These are phyloP conservation scores for Polyploca ridens DNA, from an alignment of 2,888 invertebrate genomes.

Conservation along the genomic window DNA sequence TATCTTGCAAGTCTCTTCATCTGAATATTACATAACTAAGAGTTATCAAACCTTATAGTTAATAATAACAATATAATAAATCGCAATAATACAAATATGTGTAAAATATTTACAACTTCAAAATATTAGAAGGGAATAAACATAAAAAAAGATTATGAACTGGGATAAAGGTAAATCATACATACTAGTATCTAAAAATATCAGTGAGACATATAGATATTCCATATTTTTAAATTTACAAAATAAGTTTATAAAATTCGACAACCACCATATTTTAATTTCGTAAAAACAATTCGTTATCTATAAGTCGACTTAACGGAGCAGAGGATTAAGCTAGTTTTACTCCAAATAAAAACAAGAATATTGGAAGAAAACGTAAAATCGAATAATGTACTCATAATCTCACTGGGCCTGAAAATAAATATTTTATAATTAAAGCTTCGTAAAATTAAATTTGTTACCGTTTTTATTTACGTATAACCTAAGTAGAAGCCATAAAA, in stretches of 20 bases:
- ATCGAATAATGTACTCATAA: constrained; percentile 42
- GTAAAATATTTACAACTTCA: constrained; percentile 83
- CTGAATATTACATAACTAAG: constrained; percentile 69
- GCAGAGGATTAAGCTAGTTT: not conserved
- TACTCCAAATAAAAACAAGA: not conserved
- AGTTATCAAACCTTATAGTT: constrained; percentile 77
- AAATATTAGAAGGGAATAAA: constrained; percentile 52
- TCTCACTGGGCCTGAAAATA: constrained; percentile 67
- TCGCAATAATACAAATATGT: constrained; percentile 77
- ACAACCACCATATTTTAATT: not conserved
- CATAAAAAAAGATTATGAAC: constrained; percentile 16
- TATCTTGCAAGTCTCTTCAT: constrained; percentile 79
- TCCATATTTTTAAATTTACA: not conserved
- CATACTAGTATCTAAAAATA: not conserved
- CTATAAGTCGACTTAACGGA: not conserved
- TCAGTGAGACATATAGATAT: not conserved
- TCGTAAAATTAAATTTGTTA: constrained; percentile 33
- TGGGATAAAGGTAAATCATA: not conserved
- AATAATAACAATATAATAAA: constrained; percentile 70
- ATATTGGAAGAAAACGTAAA: not conserved
- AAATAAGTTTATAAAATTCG: not conserved
- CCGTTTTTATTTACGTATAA: constrained; percentile 30
- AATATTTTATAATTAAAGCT: constrained; percentile 56
- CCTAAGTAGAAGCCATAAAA: constrained; percentile 38
- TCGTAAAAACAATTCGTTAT: not conserved